Evolutionary conservation across 2,113 vertebrate species (phyloP), one percentile per base, ranked within the genome.

Genomic region (Pterocles burchelli): DNA sequence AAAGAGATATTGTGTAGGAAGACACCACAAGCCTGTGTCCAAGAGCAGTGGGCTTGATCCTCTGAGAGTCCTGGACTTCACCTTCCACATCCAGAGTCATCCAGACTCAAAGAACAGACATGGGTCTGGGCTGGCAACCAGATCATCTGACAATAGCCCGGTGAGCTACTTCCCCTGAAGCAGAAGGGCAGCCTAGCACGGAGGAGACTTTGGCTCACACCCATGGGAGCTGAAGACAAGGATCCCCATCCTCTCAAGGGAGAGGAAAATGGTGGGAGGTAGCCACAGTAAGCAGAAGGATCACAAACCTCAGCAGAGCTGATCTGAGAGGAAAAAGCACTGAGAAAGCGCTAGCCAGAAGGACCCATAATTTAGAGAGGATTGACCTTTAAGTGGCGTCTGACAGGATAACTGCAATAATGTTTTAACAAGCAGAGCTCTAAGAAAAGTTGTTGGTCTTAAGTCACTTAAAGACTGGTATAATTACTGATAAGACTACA

Each of bases 331-430:
- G 22, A 49, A 65, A 75, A 25, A 79, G 45, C 28, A 38, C 19
- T 3, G 33, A 84, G 33, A 5, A 24, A 82, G 34, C 1, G 1
- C 55, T 57, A 79, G 66, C 62, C 52, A 89, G 58, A 52, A 54
- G 38, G 22, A 68, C 45, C 2, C 43, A 58, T 6, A 66, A 70
- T 79, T 58, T 29, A 57, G 17, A 73, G 17, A 75, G 26, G 3
- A 62, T 4, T 93, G 88, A 95, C 85, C 66, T 87, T 95, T 88
- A 90, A 91, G 63, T 22, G 66, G 22, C 46, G 46, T 73, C 85
- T 95, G 81, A 85, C 71, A 80, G 43, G 34, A 24, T 82, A 93
- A 94, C 63, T 48, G 34, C 43, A 65, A 68, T 17, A 72, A 85
- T 21, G 41, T 89, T 92, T 90, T 68, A 76, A 85, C 46, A 85